Percentiles rank a stretch among this genome's conserved stretches.
Conservation (phyloP, 2,113 vertebrate species). For the Sprattus sprattus region DNA sequence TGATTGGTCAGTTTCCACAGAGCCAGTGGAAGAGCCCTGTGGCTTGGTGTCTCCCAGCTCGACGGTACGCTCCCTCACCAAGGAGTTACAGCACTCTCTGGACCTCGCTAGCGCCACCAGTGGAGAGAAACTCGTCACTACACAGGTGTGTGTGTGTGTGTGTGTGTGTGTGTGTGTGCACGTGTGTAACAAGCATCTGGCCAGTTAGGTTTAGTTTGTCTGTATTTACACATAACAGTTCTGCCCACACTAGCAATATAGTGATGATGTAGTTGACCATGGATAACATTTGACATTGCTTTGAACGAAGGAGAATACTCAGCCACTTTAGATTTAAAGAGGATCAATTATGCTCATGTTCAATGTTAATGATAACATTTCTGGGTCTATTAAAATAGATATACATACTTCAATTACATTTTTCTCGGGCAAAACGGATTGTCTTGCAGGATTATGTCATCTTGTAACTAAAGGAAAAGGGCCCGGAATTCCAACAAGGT, state of each 20-base stretch:
- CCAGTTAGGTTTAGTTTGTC: background rate
- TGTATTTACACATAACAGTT: background rate
- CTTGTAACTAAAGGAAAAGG: no score
- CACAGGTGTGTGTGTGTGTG: constrained; percentile 76
- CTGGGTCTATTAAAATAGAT: no score
- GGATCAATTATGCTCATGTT: no score
- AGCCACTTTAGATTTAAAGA: no score
- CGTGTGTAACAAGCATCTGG: background rate
- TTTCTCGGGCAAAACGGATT: no score
- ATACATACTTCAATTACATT: no score
- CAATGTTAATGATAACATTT: no score
- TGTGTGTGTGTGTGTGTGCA: background rate
- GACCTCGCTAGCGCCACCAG: constrained; percentile 97
- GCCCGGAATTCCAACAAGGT: no score
- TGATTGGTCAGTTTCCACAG: constrained; percentile 66
- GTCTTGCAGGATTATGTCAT: no score
- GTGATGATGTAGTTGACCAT: no score
- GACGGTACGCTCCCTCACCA: constrained; percentile 77
- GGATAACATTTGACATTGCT: no score
- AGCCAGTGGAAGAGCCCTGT: constrained; percentile 68
- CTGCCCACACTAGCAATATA: background rate
- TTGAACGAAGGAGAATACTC: no score
- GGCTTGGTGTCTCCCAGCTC: constrained; percentile 82
- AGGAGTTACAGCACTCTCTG: constrained; percentile 92
- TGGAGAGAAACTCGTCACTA: constrained; percentile 94